Base-by-base conservation (phyloP, 2,888 invertebrate species). In the Scotopteryx bipunctaria region DNA sequence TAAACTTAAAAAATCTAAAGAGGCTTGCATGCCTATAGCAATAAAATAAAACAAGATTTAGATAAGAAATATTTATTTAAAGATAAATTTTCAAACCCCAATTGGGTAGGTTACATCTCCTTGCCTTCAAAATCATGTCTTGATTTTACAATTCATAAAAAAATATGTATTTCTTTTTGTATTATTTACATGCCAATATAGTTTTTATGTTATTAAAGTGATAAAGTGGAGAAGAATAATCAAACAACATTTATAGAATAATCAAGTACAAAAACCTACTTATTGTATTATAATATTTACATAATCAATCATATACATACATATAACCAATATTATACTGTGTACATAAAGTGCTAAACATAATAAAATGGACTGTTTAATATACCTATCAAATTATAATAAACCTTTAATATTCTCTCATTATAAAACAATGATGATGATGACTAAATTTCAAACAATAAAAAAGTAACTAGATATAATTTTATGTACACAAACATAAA, bases 291-390 rank as follows among this genome's bases (percentile, higher is more conserved):
- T 66, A 69, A 68, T 86, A 83, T 83, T 81, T 81, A 83, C 87
- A 84, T 78, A 76, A n/a, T n/a, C n/a, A n/a, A n/a, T n/a, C n/a
- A n/a, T n/a, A n/a, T 75, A 75, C 81, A 86, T 78, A 76, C 71
- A 76, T 65, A 71, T 61, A 76, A 44, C 54, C 48, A 44, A 21
- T 55, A 52, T 44, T 55, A 62, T 64, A 66, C 63, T 27, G 33
- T 51, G 31, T 44, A 51, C 47, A 41, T 43, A 42, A 35, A 37
- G 21, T 40, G 15, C 29, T 46, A 47, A 19, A 17, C 35, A 46
- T 32, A 36, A 25, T 37, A 36, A 37, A 53, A 35, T 48, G 54
- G 54, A 54, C 54, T 44, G 33, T 42, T 53, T 32, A 36, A 41
- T 37, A 42, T 15, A 46, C 25, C 25, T 29, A 13, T 17, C 57